A percentile compares a stretch with the other conserved stretches of the same genome.
These are phyloP conservation scores for Bergia sp. DNA, from an alignment of 92 coral and sea anemone species.

Conservation along the genomic window DNA sequence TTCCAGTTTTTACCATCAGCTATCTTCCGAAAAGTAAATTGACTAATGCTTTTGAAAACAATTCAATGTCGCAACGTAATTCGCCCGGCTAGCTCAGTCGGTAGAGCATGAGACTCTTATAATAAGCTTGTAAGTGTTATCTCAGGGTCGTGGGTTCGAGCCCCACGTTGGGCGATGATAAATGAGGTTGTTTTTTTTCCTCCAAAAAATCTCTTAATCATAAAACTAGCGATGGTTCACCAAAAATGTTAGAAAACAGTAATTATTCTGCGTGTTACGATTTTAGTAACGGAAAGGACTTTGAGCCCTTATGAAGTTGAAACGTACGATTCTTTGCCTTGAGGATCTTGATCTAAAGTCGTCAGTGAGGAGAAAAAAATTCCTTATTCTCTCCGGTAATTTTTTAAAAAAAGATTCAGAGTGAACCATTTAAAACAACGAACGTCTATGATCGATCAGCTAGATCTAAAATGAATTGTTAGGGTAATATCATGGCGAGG, in stretches of 20 bases:
- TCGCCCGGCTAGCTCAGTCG: conserved; percentile 92
- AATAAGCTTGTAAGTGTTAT: conserved; percentile 18
- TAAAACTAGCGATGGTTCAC: not conserved
- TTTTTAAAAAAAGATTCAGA: not conserved
- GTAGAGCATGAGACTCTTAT: conserved; percentile 89
- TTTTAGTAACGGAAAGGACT: not conserved
- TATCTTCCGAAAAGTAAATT: not conserved
- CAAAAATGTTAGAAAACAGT: conserved; percentile 23
- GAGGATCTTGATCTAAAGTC: not conserved
- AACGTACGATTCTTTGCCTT: not conserved
- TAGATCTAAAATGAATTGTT: not conserved
- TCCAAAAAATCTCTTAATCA: not conserved
- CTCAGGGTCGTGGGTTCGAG: conserved; percentile 95
- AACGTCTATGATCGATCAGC: not conserved
- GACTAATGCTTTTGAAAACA: no score
- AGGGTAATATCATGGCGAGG: not conserved
- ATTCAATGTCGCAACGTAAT: no score
- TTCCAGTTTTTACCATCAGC: not conserved
- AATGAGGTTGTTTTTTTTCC: conserved; percentile 5
- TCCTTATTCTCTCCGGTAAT: not conserved
- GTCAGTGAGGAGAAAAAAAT: not conserved
- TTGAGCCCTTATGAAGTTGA: not conserved
- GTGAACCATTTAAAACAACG: not conserved
- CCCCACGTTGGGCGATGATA: conserved; percentile 91
- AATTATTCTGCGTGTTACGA: not conserved